phyloP scores from a whole-genome alignment of 2,888 invertebrate genomes.

The Nasonovia ribisnigri region DNA sequence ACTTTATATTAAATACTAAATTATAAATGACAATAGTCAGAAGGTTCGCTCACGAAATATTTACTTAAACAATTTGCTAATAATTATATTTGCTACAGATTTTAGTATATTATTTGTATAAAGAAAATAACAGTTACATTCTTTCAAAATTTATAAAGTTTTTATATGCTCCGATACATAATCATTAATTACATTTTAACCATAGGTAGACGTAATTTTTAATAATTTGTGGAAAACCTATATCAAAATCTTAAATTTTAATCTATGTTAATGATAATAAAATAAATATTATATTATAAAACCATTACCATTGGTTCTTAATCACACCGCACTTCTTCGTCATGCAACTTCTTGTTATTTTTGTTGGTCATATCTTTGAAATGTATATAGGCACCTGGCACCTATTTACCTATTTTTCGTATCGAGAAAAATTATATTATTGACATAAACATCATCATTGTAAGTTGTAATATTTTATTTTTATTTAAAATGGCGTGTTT shows the following conservation, averaged over 20 bases:
- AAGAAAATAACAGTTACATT: background rate
- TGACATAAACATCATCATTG: background rate
- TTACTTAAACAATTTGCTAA: background rate
- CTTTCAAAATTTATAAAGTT: background rate
- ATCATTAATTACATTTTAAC: background rate
- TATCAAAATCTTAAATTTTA: background rate
- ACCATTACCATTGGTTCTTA: background rate
- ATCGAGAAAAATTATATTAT: background rate
- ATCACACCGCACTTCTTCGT: background rate
- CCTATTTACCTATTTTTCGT: background rate
- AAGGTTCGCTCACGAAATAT: background rate
- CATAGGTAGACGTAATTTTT: conserved; percentile 69
- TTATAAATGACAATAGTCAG: conserved; percentile 69
- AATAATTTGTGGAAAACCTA: background rate
- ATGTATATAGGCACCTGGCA: too few relatives aligned
- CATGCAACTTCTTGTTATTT: background rate
- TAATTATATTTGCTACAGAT: background rate
- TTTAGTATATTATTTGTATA: background rate
- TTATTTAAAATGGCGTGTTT: background rate
- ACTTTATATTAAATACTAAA: background rate
- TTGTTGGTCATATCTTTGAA: background rate
- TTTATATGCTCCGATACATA: background rate
- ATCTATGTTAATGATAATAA: background rate
- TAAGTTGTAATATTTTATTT: background rate
- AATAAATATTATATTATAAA: background rate